Conservation (phyloP, 2,797 vertebrate genomes). For the Meriones psammophilus region DNA sequence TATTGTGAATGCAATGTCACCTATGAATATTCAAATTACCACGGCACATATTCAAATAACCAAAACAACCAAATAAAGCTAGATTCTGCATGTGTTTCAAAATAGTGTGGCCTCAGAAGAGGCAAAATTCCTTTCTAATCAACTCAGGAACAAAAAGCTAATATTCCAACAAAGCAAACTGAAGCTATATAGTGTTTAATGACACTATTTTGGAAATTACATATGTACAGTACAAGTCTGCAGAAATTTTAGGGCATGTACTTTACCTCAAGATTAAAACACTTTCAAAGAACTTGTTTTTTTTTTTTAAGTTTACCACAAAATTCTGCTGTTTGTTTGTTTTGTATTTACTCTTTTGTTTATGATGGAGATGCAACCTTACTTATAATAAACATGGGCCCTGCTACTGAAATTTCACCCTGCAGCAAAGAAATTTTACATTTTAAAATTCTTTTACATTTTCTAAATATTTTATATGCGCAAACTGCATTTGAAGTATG, state of each 20-base stretch:
- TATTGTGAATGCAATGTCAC: too few species aligned
- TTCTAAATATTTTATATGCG: slow-evolving; percentile 5
- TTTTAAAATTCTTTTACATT: slow-evolving; percentile 27
- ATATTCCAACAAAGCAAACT: not conserved
- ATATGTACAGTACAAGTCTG: not conserved
- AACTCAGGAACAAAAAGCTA: not conserved
- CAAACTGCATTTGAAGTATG: not conserved
- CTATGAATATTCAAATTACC: not conserved
- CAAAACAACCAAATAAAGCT: not conserved
- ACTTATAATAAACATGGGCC: not conserved
- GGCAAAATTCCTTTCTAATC: not conserved
- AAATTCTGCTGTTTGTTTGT: not conserved
- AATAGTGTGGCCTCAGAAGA: not conserved
- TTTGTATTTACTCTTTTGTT: not conserved
- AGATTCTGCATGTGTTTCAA: not conserved
- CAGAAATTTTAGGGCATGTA: not conserved
- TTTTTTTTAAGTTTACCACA: not conserved
- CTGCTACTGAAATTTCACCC: not conserved
- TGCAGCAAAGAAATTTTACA: not conserved
- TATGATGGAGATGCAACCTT: not conserved
- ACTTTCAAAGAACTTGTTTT: not conserved
- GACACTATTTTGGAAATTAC: not conserved
- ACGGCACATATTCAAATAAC: not conserved
- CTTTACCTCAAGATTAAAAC: not conserved
- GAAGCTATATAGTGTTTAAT: not conserved